Conservation (phyloP, 2,888 invertebrate genomes). For the Pecten maximus region DNA sequence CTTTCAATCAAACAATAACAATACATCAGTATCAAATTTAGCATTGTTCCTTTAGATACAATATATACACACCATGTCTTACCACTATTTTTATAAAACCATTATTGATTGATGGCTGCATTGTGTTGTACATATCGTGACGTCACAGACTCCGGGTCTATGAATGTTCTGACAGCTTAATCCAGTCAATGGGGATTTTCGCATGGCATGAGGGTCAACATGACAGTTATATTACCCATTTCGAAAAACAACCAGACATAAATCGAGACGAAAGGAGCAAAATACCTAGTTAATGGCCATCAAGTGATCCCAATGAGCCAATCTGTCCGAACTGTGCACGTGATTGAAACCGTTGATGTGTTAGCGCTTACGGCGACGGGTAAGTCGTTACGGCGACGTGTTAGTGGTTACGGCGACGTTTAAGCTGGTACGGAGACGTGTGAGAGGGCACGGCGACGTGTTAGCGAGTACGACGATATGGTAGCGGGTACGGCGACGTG, state of each 20-base stretch:
- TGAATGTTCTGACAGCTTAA: background rate
- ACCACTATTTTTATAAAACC: too few species aligned
- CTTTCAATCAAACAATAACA: too few species aligned
- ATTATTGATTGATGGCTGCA: too few species aligned
- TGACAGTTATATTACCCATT: background rate
- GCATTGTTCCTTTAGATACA: too few species aligned
- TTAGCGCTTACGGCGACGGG: background rate
- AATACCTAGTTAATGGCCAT: conserved; percentile 6
- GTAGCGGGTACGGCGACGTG: too few species aligned
- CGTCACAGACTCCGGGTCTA: background rate
- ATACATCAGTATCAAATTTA: too few species aligned
- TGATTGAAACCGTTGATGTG: background rate
- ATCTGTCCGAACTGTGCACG: background rate
- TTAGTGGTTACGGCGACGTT: background rate
- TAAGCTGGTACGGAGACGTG: too few species aligned
- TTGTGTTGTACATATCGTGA: background rate
- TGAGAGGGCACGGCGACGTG: too few species aligned
- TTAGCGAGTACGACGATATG: too few species aligned
- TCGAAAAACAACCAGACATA: background rate
- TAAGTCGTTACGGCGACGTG: background rate
- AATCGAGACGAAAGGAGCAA: background rate
- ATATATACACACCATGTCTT: too few species aligned
- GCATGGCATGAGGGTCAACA: background rate
- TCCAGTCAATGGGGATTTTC: background rate
- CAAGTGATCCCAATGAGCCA: background rate